A percentile compares a stretch with the other conserved stretches of the same genome.
Evolutionary conservation across 37 sponge, comb jelly and placozoan species (phyloP).

Genomic region (Hexactinellida sp.): DNA sequence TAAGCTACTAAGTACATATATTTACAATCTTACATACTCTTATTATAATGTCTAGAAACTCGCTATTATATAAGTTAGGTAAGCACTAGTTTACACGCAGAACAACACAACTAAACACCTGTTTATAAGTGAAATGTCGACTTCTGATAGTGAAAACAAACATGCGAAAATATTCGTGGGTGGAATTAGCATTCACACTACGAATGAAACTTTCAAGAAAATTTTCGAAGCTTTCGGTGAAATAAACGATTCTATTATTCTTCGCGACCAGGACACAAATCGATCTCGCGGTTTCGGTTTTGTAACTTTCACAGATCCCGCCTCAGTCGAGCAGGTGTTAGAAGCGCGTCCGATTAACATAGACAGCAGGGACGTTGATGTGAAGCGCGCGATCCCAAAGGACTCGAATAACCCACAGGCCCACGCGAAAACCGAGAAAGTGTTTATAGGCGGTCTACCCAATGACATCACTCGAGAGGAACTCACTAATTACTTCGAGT

Average conservation of each 20-base stretch:
- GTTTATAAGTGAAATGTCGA: not conserved
- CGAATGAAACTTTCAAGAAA: not conserved
- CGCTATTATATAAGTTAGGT: too few species aligned
- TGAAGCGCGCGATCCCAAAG: not conserved
- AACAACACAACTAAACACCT: too few species aligned
- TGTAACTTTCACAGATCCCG: not conserved
- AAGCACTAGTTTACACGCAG: too few species aligned
- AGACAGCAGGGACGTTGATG: not conserved
- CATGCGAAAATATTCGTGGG: slow-evolving; percentile 7
- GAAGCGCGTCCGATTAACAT: not conserved
- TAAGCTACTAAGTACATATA: too few species aligned
- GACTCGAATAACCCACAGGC: slow-evolving; percentile 9
- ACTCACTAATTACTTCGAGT: not conserved
- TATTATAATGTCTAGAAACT: too few species aligned
- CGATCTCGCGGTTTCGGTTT: slow-evolving; percentile 12
- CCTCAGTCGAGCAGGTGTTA: not conserved
- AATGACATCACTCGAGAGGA: not conserved
- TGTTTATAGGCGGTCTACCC: not conserved
- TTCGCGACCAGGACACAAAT: not conserved
- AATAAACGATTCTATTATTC: not conserved
- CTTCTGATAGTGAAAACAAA: not conserved
- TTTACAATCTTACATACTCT: too few species aligned
- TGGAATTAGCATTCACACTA: not conserved
- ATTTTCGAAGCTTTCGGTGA: not conserved
- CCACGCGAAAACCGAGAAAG: not conserved